Conservation (phyloP, 2,888 invertebrate species). For the Oscheius sp. region DNA sequence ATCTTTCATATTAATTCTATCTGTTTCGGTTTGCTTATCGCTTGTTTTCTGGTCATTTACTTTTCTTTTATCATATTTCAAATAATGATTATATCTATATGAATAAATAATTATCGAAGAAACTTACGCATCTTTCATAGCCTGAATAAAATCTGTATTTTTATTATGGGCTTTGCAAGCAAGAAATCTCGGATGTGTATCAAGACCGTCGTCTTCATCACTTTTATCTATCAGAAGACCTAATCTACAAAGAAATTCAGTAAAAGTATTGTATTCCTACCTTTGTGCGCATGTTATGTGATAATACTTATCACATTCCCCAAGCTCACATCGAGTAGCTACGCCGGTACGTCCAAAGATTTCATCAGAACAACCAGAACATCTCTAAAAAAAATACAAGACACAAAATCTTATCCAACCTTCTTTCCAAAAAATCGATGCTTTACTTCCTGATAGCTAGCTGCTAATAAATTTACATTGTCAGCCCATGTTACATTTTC, state of each 20-base stretch:
- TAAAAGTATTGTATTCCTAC: conserved; percentile 30
- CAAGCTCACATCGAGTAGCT: conserved; percentile 96
- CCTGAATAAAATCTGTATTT: conserved; percentile 39
- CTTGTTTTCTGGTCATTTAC: conserved; percentile 36
- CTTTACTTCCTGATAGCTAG: conserved; percentile 96
- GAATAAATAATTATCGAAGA: neutral
- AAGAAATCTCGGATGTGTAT: conserved; percentile 49
- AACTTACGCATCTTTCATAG: conserved; percentile 42
- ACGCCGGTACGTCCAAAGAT: conserved; percentile 90
- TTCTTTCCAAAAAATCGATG: conserved; percentile 95
- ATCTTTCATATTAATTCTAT: conserved; percentile 31
- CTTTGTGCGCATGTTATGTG: conserved; percentile 85
- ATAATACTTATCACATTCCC: conserved; percentile 94
- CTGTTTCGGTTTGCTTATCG: conserved; percentile 39
- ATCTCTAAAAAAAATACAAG: conserved; percentile 74
- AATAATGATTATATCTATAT: conserved; percentile 34
- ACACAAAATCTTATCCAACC: conserved; percentile 59
- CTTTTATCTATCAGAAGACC: conserved; percentile 60
- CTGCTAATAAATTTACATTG: conserved; percentile 85
- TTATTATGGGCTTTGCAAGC: conserved; percentile 59
- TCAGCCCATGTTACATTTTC: conserved; percentile 97
- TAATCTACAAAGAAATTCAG: conserved; percentile 42
- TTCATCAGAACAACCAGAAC: conserved; percentile 87
- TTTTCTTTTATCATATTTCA: conserved; percentile 37
- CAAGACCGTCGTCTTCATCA: conserved; percentile 32